These are phyloP conservation scores for Dasyornis broadbenti DNA, from an alignment of 2,113 vertebrate genomes.

Conservation along the genomic window DNA sequence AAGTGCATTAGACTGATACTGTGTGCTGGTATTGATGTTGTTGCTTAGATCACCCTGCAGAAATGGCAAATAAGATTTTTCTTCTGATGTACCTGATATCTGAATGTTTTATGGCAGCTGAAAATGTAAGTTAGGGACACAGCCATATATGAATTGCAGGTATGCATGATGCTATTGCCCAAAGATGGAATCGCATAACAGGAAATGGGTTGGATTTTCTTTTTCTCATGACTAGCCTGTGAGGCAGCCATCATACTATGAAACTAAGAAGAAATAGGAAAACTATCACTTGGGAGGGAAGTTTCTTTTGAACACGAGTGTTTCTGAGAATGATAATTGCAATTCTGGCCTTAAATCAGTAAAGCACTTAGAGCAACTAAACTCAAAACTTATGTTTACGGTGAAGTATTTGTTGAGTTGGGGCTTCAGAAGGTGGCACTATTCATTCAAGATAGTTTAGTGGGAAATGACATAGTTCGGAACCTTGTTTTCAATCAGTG, in stretches of 20 bases:
- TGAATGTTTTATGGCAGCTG: not conserved
- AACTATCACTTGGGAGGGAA: not conserved
- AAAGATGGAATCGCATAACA: not conserved
- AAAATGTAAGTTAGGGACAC: not conserved
- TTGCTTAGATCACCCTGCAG: not conserved
- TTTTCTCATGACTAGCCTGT: not conserved
- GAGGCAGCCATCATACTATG: not conserved
- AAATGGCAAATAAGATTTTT: not conserved
- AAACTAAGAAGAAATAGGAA: not conserved
- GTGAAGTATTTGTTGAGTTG: not conserved
- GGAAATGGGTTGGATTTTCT: not conserved
- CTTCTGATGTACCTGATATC: not conserved
- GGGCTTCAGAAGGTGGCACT: slow-evolving; percentile 19
- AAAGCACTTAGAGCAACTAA: not conserved
- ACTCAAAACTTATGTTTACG: not conserved
- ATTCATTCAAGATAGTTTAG: not conserved
- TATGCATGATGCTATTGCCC: not conserved
- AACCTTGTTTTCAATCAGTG: not conserved
- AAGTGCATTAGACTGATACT: not conserved
- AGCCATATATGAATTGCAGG: not conserved
- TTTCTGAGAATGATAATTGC: not conserved
- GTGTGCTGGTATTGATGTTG: not conserved
- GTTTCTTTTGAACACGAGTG: not conserved
- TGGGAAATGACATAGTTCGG: not conserved
- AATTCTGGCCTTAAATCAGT: not conserved